A percentile compares a stretch with the other conserved stretches of the same genome.
Evolutionary conservation across 2,888 invertebrate genomes (phyloP).

Genomic region (Cancer borealis): DNA sequence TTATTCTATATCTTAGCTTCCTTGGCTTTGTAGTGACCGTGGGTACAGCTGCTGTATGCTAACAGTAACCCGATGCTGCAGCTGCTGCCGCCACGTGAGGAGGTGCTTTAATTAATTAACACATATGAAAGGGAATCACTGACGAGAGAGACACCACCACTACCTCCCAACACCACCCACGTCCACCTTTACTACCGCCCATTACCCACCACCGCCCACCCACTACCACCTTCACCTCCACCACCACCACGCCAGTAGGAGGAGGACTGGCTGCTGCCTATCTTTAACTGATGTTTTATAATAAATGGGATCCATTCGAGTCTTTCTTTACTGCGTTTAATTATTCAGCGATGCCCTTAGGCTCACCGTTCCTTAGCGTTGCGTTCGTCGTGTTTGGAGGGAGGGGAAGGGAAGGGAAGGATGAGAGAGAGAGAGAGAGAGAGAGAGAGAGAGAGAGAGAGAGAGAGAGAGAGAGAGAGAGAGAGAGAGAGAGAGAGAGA

Average conservation of each 20-base stretch:
- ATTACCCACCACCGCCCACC: neutral
- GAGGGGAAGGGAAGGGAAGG: neutral
- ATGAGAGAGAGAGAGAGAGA: neutral
- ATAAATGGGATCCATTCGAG: slow-evolving; percentile 8
- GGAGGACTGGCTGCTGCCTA: neutral
- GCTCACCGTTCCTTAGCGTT: neutral
- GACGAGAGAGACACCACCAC: neutral
- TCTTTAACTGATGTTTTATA: neutral
- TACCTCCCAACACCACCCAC: neutral
- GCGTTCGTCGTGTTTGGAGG: neutral
- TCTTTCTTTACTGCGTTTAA: neutral
- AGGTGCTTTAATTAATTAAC: too few species aligned
- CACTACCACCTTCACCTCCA: neutral
- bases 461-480: neutral
- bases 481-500: neutral
- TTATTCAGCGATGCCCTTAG: neutral
- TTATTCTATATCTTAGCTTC: too few species aligned
- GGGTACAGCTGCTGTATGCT: too few species aligned
- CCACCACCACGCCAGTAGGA: neutral
- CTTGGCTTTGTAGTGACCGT: too few species aligned
- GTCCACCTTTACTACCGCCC: neutral
- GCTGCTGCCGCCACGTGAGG: too few species aligned
- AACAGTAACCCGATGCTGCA: too few species aligned
- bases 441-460: neutral
- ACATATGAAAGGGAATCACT: too few species aligned